Evolutionary conservation across 2,113 vertebrate species (phyloP).

Genomic region (Panthera uncia): DNA sequence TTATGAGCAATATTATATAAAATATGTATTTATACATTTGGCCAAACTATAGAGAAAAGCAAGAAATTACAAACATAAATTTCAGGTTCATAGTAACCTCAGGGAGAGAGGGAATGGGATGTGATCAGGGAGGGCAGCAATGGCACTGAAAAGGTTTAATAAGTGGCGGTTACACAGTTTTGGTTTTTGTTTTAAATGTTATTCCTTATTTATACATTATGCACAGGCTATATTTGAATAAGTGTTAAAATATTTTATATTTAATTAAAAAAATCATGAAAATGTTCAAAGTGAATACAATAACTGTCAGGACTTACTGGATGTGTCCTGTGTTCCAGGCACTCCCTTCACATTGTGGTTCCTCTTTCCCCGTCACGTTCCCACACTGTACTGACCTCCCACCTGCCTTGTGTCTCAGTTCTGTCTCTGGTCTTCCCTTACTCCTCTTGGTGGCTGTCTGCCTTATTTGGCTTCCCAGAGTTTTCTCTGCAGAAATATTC

Average conservation of each 20-base stretch:
- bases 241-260: neutral
- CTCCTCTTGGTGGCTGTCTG: neutral
- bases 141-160: neutral
- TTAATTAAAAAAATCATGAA: neutral
- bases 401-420: neutral
- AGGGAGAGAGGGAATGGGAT: neutral
- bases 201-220: neutral
- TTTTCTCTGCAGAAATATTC: neutral
- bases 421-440: too few relatives aligned
- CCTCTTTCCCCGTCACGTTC: neutral
- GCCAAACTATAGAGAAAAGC: constrained; percentile 47
- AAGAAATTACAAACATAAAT: constrained; percentile 43
- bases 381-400: neutral
- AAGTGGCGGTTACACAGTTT: neutral
- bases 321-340: neutral
- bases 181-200: neutral
- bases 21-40: constrained; percentile 50
- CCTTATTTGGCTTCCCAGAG: neutral
- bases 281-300: neutral
- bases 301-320: neutral
- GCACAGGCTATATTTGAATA: neutral
- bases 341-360: neutral
- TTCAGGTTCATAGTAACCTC: constrained; percentile 26
- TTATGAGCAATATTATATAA: constrained; percentile 54
- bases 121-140: neutral